Evolutionary conservation across 2,113 vertebrate genomes (phyloP).

Genomic region (Saccopteryx leptura): DNA sequence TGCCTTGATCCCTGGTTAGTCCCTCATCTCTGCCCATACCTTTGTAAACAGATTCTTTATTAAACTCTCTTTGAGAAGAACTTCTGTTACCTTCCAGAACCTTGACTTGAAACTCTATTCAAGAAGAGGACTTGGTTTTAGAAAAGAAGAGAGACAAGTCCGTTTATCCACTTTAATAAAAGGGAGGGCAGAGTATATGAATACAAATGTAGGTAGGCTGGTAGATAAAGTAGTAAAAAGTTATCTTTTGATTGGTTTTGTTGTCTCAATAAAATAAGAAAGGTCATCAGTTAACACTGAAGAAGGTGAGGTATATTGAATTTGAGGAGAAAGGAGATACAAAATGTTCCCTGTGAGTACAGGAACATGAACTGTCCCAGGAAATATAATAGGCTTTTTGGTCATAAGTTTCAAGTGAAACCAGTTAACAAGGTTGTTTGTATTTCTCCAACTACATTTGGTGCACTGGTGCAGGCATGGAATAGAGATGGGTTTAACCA

Average conservation of each 20-base stretch:
- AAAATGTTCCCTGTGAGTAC: constrained; percentile 35
- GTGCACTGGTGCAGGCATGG: background rate
- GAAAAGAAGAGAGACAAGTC: background rate
- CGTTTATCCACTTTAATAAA: constrained; percentile 29
- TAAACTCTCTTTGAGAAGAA: constrained; percentile 32
- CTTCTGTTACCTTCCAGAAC: background rate
- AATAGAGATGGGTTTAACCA: constrained; percentile 20
- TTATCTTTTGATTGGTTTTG: constrained; percentile 35
- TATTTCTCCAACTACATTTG: constrained; percentile 14
- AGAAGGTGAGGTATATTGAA: background rate
- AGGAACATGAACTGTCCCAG: constrained; percentile 32
- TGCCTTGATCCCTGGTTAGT: background rate
- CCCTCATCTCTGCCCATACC: background rate
- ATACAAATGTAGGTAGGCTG: background rate
- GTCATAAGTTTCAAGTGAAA: constrained; percentile 40
- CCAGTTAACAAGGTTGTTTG: background rate
- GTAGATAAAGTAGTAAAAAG: constrained; percentile 8
- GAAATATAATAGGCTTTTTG: constrained; percentile 10
- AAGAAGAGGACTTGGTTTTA: background rate
- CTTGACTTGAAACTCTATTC: background rate
- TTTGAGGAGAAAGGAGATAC: background rate
- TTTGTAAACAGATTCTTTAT: constrained; percentile 17
- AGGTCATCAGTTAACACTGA: background rate
- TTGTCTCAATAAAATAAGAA: constrained; percentile 41
- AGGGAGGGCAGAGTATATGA: background rate